Evolutionary conservation across 2,888 invertebrate genomes (phyloP).

Genomic region (Lobophora halterata): DNA sequence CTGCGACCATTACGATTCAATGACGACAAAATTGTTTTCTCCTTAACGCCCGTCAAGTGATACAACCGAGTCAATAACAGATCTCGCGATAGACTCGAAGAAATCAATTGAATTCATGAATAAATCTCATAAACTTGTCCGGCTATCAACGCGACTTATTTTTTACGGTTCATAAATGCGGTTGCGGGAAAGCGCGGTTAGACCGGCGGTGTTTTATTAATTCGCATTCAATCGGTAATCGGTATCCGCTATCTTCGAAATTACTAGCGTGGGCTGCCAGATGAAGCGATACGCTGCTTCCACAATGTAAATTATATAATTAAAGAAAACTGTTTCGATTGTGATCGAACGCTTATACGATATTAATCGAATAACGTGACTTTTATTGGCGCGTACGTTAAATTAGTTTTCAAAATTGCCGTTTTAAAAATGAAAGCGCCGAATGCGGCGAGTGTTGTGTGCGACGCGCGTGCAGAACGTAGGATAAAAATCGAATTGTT

Average conservation of each 20-base stretch:
- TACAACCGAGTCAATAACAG: conserved; percentile 44
- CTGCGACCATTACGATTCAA: conserved; percentile 48
- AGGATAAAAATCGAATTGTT: conserved; percentile 54
- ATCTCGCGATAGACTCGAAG: conserved; percentile 56
- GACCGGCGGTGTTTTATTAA: conserved; percentile 58
- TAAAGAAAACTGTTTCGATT: conserved; percentile 69
- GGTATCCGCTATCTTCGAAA: conserved; percentile 66
- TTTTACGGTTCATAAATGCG: conserved; percentile 54
- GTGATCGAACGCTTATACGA: conserved; percentile 58
- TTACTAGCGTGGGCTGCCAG: conserved; percentile 60
- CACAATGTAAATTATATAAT: conserved; percentile 76
- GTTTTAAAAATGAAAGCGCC: conserved; percentile 32
- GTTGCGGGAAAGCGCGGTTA: conserved; percentile 49
- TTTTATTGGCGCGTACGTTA: conserved; percentile 53
- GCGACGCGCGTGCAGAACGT: conserved; percentile 34
- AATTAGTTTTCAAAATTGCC: conserved; percentile 45
- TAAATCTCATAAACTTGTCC: conserved; percentile 68
- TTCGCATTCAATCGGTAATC: conserved; percentile 61
- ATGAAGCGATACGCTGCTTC: conserved; percentile 60
- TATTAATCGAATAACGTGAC: conserved; percentile 61
- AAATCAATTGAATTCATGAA: conserved; percentile 74
- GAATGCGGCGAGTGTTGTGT: conserved; percentile 36
- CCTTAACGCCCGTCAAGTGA: conserved; percentile 43
- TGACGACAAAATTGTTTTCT: conserved; percentile 49
- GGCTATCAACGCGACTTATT: conserved; percentile 61